Evolutionary conservation across 1,140 invertebrate genomes (phyloP).

Genomic region (Apis cerana): DNA sequence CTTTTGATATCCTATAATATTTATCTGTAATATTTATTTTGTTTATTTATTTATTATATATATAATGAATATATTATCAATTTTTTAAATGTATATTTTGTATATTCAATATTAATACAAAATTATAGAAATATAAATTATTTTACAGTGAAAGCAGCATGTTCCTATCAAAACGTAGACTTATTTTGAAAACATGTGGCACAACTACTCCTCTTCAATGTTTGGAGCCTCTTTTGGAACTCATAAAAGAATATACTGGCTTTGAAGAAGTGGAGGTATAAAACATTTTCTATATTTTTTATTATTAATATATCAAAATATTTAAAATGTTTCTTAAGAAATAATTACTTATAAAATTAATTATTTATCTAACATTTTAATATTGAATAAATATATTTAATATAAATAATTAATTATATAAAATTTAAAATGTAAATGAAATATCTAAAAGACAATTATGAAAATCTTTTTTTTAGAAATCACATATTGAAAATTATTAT

Average conservation of each 20-base stretch:
- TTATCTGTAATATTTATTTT: background rate
- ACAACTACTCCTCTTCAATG: slow-evolving; percentile 98
- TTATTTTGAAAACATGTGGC: slow-evolving; percentile 99
- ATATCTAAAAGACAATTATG: too few relatives aligned
- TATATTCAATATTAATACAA: background rate
- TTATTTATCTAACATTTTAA: background rate
- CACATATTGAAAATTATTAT: too few relatives aligned
- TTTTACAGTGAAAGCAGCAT: slow-evolving; percentile 96
- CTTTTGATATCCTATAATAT: background rate
- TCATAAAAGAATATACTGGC: slow-evolving; percentile 93
- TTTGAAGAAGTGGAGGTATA: slow-evolving; percentile 89
- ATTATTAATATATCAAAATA: background rate
- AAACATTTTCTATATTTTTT: background rate
- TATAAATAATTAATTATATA: too few relatives aligned
- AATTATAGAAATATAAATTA: slow-evolving; percentile 28
- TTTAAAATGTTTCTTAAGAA: background rate
- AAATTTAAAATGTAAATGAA: too few relatives aligned
- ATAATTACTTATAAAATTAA: background rate
- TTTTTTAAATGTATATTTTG: background rate
- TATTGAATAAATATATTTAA: too few relatives aligned
- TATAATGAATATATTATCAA: background rate
- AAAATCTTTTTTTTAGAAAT: too few relatives aligned
- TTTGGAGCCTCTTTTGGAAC: slow-evolving; percentile 90
- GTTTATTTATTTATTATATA: background rate
- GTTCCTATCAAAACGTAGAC: slow-evolving; percentile 96